Evolutionary conservation across 2,113 vertebrate genomes (phyloP).

Genomic region (Felis catus): F.catus_Fca126_mat1.0 CM031416.1:41219501-41220000

Average conservation of each 20-base stretch:
- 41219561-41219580: constrained; percentile 87
- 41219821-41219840: constrained; percentile 88
- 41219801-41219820: constrained; percentile 89
- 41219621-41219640: background rate
- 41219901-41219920: background rate
- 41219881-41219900: constrained; percentile 68
- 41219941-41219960: background rate
- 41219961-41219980: background rate
- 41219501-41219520: constrained; percentile 88
- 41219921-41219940: background rate
- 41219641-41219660: background rate
- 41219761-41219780: constrained; percentile 88
- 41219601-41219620: background rate
- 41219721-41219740: constrained; percentile 87
- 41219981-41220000: background rate
- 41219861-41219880: constrained; percentile 89
- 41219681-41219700: background rate
- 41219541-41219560: constrained; percentile 85
- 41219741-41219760: constrained; percentile 85
- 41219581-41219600: constrained; percentile 82
- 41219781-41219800: constrained; percentile 88
- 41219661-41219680: background rate
- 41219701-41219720: constrained; percentile 88
- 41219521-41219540: constrained; percentile 85
- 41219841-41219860: constrained; percentile 86